Evolutionary conservation across 2,113 vertebrate genomes (phyloP), one percentile per base, ranked within the genome.

Genomic region (Hippocampus comes): DNA sequence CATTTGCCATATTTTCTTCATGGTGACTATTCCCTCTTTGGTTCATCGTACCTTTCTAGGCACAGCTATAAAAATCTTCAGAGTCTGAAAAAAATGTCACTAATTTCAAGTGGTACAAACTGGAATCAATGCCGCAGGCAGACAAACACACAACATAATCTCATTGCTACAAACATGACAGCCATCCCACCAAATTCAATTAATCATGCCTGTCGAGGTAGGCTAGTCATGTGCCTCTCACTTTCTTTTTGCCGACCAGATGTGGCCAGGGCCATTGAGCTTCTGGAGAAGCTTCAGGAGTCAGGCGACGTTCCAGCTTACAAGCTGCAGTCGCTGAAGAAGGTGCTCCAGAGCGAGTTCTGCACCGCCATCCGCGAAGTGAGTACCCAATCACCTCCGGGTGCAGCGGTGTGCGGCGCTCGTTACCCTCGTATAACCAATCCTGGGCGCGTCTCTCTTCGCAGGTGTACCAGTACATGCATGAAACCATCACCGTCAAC

Each of bases 391-490:
- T 61, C 17, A 14, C 2, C 23, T 25, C 18, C 49, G 21, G n/a
- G 53, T 55, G 9, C 9, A 23, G 53, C 51, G 12, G n/a, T 4
- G 9, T 9, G 53, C 7, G 51, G 20, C 51, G 18, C 17, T 55
- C 53, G 18, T n/a, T 8, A 55, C 20, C 51, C 51, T 56, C 10
- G 2, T 14, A 2, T 11, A 4, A 1, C 1, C 10, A 57, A 25
- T 12, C 56, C 56, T 1, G 21, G 0, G 11, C 11, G 21, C 17
- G 20, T 63, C 8, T 18, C 90, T 77, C 92, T 51, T 91, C 92
- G 81, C 91, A 99, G 97, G 97, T 99, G 61, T 99, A 99, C 91
- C 97, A 99, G 87, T 99, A 99, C 82, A 99, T 99, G 97, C 97
- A 99, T 81, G 97, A 99, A 95, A 99, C 97, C 65, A 99, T 99